These are phyloP conservation scores for Eupleurogrammus muticus DNA, from an alignment of 2,797 vertebrate species.

Conservation along the genomic window DNA sequence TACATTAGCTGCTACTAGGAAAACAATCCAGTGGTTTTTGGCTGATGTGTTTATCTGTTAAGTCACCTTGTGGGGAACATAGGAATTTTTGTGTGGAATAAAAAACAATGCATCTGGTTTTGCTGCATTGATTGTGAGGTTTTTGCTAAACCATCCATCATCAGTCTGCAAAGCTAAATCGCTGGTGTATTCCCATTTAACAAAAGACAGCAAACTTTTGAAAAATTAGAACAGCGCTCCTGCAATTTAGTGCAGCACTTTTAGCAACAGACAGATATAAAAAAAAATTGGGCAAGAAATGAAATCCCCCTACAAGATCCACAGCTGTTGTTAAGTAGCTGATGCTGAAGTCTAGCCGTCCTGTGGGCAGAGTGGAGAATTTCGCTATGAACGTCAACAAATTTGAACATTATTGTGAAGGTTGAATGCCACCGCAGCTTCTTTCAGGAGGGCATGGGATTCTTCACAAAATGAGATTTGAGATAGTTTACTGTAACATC, in stretches of 20 bases:
- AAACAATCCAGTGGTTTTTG: not conserved
- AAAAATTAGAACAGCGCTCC: too few relatives aligned
- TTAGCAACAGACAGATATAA: not conserved
- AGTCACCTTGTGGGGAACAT: too few relatives aligned
- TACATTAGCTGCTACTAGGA: not conserved
- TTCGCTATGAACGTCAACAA: slow-evolving; percentile 49
- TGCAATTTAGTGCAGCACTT: too few relatives aligned
- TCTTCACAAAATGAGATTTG: slow-evolving; percentile 49
- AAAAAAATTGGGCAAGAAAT: slow-evolving; percentile 25
- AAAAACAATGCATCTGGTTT: too few relatives aligned
- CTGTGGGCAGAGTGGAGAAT: slow-evolving; percentile 38
- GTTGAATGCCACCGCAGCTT: slow-evolving; percentile 50
- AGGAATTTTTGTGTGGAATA: too few relatives aligned
- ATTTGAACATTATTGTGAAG: slow-evolving; percentile 42
- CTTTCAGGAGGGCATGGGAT: slow-evolving; percentile 49
- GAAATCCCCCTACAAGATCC: slow-evolving; percentile 29
- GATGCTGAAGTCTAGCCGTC: slow-evolving; percentile 42
- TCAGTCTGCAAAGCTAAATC: too few relatives aligned
- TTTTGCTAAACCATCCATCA: too few relatives aligned
- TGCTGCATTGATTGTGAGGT: too few relatives aligned
- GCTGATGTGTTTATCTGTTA: too few relatives aligned
- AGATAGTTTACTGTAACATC: slow-evolving; percentile 64
- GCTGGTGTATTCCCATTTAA: too few relatives aligned
- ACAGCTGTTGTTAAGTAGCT: slow-evolving; percentile 34
- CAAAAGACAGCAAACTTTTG: too few relatives aligned